Percentiles rank a stretch among this genome's conserved stretches.
These are phyloP conservation scores for Listronotus bonariensis DNA, from an alignment of 1,140 invertebrate genomes.

Conservation along the genomic window DNA sequence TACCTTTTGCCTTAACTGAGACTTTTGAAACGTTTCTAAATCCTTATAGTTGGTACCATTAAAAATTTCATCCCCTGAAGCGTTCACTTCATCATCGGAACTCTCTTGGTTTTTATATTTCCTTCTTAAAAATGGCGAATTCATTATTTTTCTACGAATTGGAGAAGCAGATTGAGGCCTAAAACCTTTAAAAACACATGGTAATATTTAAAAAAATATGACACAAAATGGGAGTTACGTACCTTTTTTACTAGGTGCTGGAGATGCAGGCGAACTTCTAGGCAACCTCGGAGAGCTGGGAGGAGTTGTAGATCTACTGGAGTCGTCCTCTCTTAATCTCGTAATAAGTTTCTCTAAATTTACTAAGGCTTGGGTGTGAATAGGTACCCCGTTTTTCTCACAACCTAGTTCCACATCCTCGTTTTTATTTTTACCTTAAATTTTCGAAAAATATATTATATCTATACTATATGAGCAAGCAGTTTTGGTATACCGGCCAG, in stretches of 20 bases:
- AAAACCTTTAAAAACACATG: slow-evolving; percentile 56
- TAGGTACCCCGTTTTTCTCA: slow-evolving; percentile 50
- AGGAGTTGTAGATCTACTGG: slow-evolving; percentile 45
- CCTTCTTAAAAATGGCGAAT: slow-evolving; percentile 77
- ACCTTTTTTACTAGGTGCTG: slow-evolving; percentile 70
- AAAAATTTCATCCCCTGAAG: slow-evolving; percentile 66
- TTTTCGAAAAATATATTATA: too few relatives aligned
- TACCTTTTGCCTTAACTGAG: slow-evolving; percentile 91
- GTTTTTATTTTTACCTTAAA: slow-evolving; percentile 23
- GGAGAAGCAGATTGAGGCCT: slow-evolving; percentile 79
- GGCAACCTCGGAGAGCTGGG: slow-evolving; percentile 68
- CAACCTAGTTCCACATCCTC: slow-evolving; percentile 12
- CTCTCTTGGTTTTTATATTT: slow-evolving; percentile 77
- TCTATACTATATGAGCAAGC: too few relatives aligned
- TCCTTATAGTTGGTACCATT: slow-evolving; percentile 79
- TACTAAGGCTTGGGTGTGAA: slow-evolving; percentile 61
- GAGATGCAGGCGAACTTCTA: slow-evolving; percentile 72
- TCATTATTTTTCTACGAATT: slow-evolving; percentile 77
- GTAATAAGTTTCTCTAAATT: slow-evolving; percentile 63
- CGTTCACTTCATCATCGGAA: slow-evolving; percentile 81
- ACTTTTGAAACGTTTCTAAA: slow-evolving; percentile 93
- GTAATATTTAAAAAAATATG: neutral
- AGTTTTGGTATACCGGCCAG: too few relatives aligned
- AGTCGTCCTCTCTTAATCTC: slow-evolving; percentile 59
- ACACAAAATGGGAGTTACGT: neutral